Evolutionary conservation across 2,888 invertebrate species (phyloP).

Genomic region (Abrostola tripartita): DNA sequence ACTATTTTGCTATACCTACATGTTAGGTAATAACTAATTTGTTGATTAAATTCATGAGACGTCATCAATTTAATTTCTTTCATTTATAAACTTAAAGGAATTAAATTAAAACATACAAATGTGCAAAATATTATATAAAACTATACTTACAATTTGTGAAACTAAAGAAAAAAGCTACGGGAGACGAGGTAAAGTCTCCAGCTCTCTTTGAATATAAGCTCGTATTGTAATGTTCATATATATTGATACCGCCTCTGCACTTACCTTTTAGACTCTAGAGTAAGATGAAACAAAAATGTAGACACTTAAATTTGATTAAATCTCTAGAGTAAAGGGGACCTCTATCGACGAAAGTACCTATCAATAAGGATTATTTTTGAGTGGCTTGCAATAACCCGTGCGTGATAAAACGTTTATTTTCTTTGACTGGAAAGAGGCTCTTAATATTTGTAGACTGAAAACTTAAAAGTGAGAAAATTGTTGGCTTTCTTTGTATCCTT

Average conservation of each 20-base stretch:
- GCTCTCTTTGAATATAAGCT: not conserved
- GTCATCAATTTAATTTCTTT: too few relatives aligned
- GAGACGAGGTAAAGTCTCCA: not conserved
- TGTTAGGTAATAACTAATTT: too few relatives aligned
- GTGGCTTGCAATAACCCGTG: not conserved
- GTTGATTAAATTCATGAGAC: too few relatives aligned
- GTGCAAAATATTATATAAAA: too few relatives aligned
- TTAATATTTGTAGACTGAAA: too few relatives aligned
- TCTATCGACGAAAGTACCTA: not conserved
- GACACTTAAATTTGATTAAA: constrained; percentile 1
- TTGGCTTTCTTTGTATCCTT: too few relatives aligned
- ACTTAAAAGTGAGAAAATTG: too few relatives aligned
- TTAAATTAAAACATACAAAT: too few relatives aligned
- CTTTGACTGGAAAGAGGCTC: too few relatives aligned
- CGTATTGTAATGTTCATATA: not conserved
- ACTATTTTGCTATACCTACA: too few relatives aligned
- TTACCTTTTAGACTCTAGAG: not conserved
- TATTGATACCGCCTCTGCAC: constrained; percentile 5
- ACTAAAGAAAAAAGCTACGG: not conserved
- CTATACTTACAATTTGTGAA: not conserved
- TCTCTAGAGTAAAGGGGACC: not conserved
- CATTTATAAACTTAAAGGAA: too few relatives aligned
- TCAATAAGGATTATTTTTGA: not conserved
- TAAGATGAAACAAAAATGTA: constrained; percentile 6
- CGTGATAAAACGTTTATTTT: not conserved